Evolutionary conservation across 2,888 invertebrate species (phyloP), one percentile per base, ranked within the genome.

Genomic region (Leptinotarsa rubiginosa): DNA sequence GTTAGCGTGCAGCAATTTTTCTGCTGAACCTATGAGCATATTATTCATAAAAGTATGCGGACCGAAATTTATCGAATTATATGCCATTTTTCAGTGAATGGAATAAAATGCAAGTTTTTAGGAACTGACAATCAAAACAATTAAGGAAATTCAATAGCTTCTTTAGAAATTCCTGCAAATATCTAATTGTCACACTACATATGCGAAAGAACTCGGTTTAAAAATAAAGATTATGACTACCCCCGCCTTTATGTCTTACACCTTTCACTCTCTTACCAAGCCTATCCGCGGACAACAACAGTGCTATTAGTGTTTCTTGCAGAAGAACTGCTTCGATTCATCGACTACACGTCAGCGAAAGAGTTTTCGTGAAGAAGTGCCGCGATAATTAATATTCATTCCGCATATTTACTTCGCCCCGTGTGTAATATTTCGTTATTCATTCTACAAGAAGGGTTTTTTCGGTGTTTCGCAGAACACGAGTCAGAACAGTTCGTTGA

Each of bases 261-360:
- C 82, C 82, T 82, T 82, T 82, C 82, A 82, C 82, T 80, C 79
- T 77, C 77, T 79, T 75, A 80, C 82, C 81, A 78, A 82, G 77
- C 80, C 81, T 80, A 81, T 81, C 79, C 70, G 76, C 76, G 77
- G 78, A 76, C 77, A 76, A 73, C 77, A 73, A 73, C 77, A 73
- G 69, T 79, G 68, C 72, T 73, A 77, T 76, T 78, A 77, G 78
- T 77, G 69, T 75, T 76, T 75, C 65, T 72, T 52, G 70, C 54
- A 69, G 77, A 78, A 80, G 78, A 77, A 78, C 77, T 74, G 64
- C 69, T 72, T 72, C 70, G 71, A 68, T 75, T 70, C 75, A 66
- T 75, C 70, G 72, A 49, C 22, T 59, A 15, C 13, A 59, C 56
- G 22, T 22, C 12, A 56, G 22, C 22, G 22, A 22, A 56, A 59